A percentile compares a stretch with the other conserved stretches of the same genome.
phyloP scores from a whole-genome alignment of 1,140 invertebrate genomes.

The Marisa cornuarietis region DNA sequence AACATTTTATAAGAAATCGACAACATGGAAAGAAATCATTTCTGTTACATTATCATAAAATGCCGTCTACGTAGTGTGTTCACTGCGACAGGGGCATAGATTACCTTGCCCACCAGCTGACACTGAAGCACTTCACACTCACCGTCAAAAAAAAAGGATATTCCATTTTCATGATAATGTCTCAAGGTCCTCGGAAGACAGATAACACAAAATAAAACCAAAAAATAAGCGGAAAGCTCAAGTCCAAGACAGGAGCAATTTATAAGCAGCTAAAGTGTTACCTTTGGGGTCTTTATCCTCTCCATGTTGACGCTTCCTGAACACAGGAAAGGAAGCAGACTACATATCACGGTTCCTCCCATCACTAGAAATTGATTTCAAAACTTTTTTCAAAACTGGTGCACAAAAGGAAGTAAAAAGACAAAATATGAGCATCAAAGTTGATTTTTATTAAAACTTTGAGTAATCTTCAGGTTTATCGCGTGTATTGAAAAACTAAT shows the following conservation, averaged over 20 bases:
- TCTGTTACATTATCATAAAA: slow-evolving; percentile 7
- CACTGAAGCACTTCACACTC: too few relatives aligned
- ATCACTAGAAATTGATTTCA: not conserved
- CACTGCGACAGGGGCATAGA: slow-evolving; percentile 4
- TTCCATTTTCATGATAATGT: too few relatives aligned
- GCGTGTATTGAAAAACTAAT: not conserved
- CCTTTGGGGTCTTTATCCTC: slow-evolving; percentile 18
- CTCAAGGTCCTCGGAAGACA: too few relatives aligned
- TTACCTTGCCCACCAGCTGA: slow-evolving; percentile 2
- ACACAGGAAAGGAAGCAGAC: slow-evolving; percentile 20
- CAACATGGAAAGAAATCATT: not conserved
- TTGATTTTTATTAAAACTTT: not conserved
- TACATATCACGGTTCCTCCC: slow-evolving; percentile 17
- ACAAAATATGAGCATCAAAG: not conserved
- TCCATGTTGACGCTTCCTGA: slow-evolving; percentile 22
- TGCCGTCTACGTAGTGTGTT: slow-evolving; percentile 1
- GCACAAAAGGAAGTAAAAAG: not conserved
- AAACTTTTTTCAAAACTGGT: not conserved
- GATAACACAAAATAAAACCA: too few relatives aligned
- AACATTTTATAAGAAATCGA: slow-evolving; percentile 1
- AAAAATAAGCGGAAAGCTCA: too few relatives aligned
- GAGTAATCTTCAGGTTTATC: not conserved
- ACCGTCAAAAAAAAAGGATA: too few relatives aligned
- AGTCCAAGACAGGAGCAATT: too few relatives aligned
- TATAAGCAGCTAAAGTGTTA: not conserved